Conservation (phyloP, 2,888 invertebrate species). For the Cyclophora albipunctata region DNA sequence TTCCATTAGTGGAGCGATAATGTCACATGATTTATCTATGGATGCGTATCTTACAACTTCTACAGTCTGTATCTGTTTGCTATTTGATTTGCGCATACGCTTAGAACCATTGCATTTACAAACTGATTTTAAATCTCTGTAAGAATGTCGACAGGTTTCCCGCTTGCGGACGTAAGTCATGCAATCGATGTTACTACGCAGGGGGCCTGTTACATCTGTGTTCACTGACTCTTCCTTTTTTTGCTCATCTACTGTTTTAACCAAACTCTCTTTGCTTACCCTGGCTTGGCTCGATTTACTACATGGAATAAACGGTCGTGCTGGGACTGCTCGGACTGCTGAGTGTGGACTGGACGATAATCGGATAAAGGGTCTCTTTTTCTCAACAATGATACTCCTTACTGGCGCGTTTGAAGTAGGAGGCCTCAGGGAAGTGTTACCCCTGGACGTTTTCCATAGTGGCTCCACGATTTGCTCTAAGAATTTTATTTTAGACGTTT, state of each 20-base stretch:
- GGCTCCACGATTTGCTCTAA: conserved; percentile 35
- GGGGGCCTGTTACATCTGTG: conserved; percentile 36
- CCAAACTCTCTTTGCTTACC: conserved; percentile 28
- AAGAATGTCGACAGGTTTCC: conserved; percentile 16
- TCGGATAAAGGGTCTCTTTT: conserved; percentile 32
- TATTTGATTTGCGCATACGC: conserved; percentile 8
- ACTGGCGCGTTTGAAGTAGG: conserved; percentile 18
- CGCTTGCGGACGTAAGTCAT: conserved; percentile 41
- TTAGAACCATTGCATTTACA: conserved; percentile 28
- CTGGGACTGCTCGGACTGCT: not conserved
- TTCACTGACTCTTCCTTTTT: conserved; percentile 32
- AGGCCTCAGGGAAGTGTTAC: conserved; percentile 8
- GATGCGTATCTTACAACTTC: conserved; percentile 11
- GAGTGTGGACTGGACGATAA: conserved; percentile 18
- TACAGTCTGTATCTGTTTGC: conserved; percentile 36
- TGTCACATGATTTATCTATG: conserved; percentile 42
- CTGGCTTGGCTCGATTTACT: conserved; percentile 18
- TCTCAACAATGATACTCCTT: conserved; percentile 29
- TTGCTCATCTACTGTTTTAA: conserved; percentile 18
- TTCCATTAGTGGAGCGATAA: not conserved
- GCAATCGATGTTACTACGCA: conserved; percentile 37
- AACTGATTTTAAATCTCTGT: not conserved
- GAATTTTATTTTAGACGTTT: too few species aligned
- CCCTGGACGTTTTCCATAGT: conserved; percentile 21
- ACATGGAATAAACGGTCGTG: too few species aligned